phyloP scores from a whole-genome alignment of 2,797 vertebrate genomes.

The Megalops cyprinoides region DNA sequence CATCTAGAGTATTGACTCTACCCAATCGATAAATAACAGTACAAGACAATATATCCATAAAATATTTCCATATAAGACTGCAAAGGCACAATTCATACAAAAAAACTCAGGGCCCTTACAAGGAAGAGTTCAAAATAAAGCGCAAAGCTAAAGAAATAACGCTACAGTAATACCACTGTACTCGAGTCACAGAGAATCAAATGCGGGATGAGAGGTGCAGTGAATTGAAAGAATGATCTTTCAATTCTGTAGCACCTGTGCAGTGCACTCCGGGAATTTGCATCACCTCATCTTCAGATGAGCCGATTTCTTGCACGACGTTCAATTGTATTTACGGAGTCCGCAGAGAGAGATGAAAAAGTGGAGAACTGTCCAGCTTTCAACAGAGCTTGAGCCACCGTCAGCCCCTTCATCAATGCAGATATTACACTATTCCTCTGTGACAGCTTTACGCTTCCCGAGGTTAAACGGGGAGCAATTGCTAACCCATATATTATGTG shows the following conservation, averaged over 20 bases:
- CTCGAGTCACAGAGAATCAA: too few species aligned
- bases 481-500: conserved; percentile 70
- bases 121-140: too few species aligned
- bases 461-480: conserved; percentile 69
- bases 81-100: too few species aligned
- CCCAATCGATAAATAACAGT: too few species aligned
- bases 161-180: too few species aligned
- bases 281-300: background rate
- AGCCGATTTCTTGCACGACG: background rate
- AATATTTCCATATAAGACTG: background rate
- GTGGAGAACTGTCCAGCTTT: conserved; percentile 18
- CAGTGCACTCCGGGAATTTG: background rate
- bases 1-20: background rate
- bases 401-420: conserved; percentile 59
- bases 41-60: background rate
- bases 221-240: background rate
- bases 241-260: background rate
- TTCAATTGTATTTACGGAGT: conserved; percentile 40
- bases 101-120: too few species aligned
- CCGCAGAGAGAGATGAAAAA: background rate
- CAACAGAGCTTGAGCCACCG: conserved; percentile 49
- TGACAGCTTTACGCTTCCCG: conserved; percentile 67
- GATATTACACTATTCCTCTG: conserved; percentile 63
- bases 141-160: too few species aligned
- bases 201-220: too few species aligned